Evolutionary conservation across 2,888 invertebrate genomes (phyloP).

Genomic region (Pristionchus arcanus): DNA sequence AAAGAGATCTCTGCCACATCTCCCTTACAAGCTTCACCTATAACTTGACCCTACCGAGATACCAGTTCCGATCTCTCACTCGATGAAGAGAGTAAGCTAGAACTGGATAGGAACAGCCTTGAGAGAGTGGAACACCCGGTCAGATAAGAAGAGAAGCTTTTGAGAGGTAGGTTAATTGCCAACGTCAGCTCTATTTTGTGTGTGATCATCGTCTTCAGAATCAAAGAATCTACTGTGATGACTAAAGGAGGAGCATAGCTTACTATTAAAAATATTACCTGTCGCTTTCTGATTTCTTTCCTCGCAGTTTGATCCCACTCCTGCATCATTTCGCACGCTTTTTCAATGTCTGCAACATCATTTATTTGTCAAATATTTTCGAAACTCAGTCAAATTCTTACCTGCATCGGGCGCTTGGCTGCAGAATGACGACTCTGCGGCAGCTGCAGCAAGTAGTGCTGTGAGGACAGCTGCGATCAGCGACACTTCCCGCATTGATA

Average conservation of each 20-base stretch:
- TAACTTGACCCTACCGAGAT: constrained; percentile 9
- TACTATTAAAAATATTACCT: constrained; percentile 49
- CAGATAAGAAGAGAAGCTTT: constrained; percentile 3
- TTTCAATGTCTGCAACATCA: constrained; percentile 63
- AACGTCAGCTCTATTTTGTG: neutral
- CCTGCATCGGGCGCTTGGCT: constrained; percentile 60
- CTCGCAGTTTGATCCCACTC: constrained; percentile 68
- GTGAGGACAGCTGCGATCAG: constrained; percentile 29
- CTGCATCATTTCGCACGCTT: constrained; percentile 69
- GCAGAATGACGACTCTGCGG: constrained; percentile 57
- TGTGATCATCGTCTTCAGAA: neutral
- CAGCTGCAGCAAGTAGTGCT: constrained; percentile 50
- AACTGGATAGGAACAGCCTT: constrained; percentile 35
- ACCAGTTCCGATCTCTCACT: neutral
- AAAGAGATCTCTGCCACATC: neutral
- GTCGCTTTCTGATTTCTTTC: constrained; percentile 67
- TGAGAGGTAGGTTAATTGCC: neutral
- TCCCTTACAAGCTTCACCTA: neutral
- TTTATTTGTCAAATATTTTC: neutral
- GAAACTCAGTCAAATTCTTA: constrained; percentile 9
- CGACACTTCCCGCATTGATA: constrained; percentile 39
- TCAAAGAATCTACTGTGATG: neutral
- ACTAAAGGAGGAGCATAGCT: too few relatives aligned
- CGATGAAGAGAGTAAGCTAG: neutral
- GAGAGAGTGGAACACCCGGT: constrained; percentile 33